These are phyloP conservation scores for Sebastolobus alascanus DNA, from an alignment of 2,797 vertebrate genomes.

Conservation along the genomic window DNA sequence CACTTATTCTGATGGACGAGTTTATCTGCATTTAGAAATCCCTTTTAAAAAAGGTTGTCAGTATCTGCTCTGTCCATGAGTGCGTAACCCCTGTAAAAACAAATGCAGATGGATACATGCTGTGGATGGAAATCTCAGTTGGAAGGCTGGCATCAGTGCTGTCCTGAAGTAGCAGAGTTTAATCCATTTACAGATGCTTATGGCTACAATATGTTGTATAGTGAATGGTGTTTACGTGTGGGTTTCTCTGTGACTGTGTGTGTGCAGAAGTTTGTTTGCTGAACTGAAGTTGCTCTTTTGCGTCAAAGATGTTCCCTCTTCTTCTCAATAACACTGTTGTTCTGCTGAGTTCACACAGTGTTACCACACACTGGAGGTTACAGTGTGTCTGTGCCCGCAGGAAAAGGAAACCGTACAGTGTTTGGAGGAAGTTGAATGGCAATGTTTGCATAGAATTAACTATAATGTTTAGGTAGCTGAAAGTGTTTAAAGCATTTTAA, in stretches of 20 bases:
- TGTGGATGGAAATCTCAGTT: background rate
- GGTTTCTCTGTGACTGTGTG: slow-evolving; percentile 2
- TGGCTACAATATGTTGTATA: background rate
- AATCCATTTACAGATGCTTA: slow-evolving; percentile 57
- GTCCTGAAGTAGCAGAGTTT: slow-evolving; percentile 29
- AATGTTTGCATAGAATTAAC: background rate
- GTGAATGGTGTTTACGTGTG: slow-evolving; percentile 6
- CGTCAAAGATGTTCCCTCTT: background rate
- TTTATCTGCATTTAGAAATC: slow-evolving; percentile 12
- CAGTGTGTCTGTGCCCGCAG: background rate
- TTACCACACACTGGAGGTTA: background rate
- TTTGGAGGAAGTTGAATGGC: background rate
- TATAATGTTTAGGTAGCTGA: background rate
- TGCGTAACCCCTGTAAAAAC: background rate
- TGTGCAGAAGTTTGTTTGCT: slow-evolving; percentile 10
- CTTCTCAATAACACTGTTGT: slow-evolving; percentile 8
- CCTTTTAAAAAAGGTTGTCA: slow-evolving; percentile 1
- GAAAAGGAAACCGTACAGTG: background rate
- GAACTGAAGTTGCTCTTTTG: slow-evolving; percentile 5
- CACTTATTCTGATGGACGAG: no score
- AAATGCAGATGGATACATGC: background rate
- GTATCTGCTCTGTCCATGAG: slow-evolving; percentile 4
- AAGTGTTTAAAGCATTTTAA: background rate
- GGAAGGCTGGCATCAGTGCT: background rate
- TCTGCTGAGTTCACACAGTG: slow-evolving; percentile 1